Percentiles rank a stretch among this genome's conserved stretches.
These are phyloP conservation scores for Porphyrio hochstetteri DNA, from an alignment of 2,113 vertebrate genomes.

Conservation along the genomic window DNA sequence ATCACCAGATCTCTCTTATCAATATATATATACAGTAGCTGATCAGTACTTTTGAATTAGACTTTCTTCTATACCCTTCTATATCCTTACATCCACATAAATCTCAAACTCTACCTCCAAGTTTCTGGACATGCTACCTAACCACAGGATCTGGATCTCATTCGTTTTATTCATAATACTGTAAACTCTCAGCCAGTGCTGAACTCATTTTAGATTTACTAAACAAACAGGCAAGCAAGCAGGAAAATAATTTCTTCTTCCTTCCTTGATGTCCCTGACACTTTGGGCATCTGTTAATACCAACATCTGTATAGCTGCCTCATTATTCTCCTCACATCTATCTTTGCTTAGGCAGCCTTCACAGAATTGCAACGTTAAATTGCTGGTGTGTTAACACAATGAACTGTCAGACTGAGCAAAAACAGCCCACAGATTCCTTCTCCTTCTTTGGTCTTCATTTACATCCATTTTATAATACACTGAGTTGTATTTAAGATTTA, in stretches of 20 bases:
- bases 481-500: not conserved
- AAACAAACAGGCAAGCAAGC: not conserved
- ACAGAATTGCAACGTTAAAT: not conserved
- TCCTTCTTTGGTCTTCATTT: not conserved
- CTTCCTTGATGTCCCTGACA: not conserved
- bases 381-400: not conserved
- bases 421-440: not conserved
- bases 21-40: not conserved
- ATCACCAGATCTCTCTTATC: not conserved
- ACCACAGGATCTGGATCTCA: not conserved
- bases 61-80: not conserved
- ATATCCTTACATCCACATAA: not conserved
- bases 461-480: rapidly evolving
- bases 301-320: not conserved
- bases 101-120: not conserved
- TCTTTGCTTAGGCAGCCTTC: not conserved
- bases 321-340: not conserved
- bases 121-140: not conserved
- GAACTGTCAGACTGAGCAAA: not conserved
- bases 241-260: not conserved
- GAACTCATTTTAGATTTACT: not conserved
- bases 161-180: not conserved
- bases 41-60: not conserved
- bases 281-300: not conserved
- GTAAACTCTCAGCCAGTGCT: not conserved